Base-by-base conservation (phyloP, 1,140 invertebrate species). In the Heterodera schachtii region DNA sequence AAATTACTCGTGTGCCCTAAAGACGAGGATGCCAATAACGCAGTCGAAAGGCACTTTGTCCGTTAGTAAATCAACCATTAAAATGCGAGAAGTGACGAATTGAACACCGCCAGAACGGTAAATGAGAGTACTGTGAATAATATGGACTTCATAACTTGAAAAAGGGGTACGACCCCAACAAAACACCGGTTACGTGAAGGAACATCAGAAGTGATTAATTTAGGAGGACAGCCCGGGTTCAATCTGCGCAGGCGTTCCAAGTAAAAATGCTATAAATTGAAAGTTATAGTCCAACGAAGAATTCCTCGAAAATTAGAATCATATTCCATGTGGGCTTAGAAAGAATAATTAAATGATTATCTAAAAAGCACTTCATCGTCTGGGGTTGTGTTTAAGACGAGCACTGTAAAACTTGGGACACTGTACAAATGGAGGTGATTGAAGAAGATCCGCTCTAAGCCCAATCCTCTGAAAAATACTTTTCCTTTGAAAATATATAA, bases 21-120 rank as follows among this genome's bases (percentile, higher is more conserved):
- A 93, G 5, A 99, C 94, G 83, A 99, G 91, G 77, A 94, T 92
- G 47, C 96, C 96, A 46, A 94, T 95, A 43, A 98, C 86, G 88
- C 95, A 93, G 76, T 95, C 92, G n/a, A 95, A 92, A 16, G 97
- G 97, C 73, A 98, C 93, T 84, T 95, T 92, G 80, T 95, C 93
- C 90, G 96, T 97, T 67, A 99, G 92, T 80, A 99, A 92, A 93
- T 99, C 98, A 6, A 99, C 95, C 7, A 99, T 95, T 73, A 99
- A 92, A 87, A 99, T 98, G 87, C 96, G 92, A 19, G 96, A 94
- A 19, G 93, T 93, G 5, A 93, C 93, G 91, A 98, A 98, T 86
- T 97, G 92, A 47, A 98, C 93, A 6, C 97, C 97, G 80, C 97
- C 97, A 86, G 95, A 93, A 80, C 96, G 90, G 91, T 98, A 98